Evolutionary conservation across 2,888 invertebrate genomes (phyloP).

Genomic region (Crocallis elinguaria): DNA sequence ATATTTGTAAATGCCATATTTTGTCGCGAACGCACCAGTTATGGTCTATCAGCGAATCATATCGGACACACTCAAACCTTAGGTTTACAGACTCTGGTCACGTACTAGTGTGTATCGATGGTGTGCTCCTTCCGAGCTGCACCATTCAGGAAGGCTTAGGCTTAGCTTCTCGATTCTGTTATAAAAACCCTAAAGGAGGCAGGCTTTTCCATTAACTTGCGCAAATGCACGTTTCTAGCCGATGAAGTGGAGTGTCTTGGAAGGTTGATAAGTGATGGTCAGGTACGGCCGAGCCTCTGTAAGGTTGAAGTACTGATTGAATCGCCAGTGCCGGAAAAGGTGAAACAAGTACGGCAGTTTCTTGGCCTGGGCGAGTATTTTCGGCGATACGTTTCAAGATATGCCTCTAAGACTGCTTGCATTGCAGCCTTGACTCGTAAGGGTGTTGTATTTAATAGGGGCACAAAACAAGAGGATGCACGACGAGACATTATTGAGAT

Average conservation of each 20-base stretch:
- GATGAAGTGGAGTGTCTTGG: conserved; percentile 41
- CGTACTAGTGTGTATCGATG: conserved; percentile 27
- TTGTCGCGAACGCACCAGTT: conserved; percentile 7
- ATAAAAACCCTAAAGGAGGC: conserved; percentile 9
- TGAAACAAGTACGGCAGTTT: conserved; percentile 39
- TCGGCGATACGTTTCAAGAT: conserved; percentile 29
- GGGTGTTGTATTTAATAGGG: conserved; percentile 11
- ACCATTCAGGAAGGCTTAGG: neutral
- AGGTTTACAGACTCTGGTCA: conserved; percentile 10
- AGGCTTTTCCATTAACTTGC: conserved; percentile 39
- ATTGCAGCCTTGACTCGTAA: conserved; percentile 20
- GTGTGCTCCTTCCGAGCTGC: conserved; percentile 8
- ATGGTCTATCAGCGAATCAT: conserved; percentile 33
- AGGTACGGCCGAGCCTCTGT: conserved; percentile 34
- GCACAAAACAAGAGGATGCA: conserved; percentile 6
- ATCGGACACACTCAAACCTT: conserved; percentile 11
- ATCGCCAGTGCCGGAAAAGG: conserved; percentile 31
- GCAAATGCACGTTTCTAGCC: conserved; percentile 26
- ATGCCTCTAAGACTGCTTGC: conserved; percentile 13
- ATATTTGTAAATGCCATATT: conserved; percentile 15
- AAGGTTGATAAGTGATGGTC: too few species aligned
- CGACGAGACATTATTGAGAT: conserved; percentile 9
- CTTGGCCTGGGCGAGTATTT: conserved; percentile 39
- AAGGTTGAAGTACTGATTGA: conserved; percentile 38
- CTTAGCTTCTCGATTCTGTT: neutral